Evolutionary conservation across 2,888 invertebrate species (phyloP), one percentile per base, ranked within the genome.

Genomic region (Meiosimyza decipiens): DNA sequence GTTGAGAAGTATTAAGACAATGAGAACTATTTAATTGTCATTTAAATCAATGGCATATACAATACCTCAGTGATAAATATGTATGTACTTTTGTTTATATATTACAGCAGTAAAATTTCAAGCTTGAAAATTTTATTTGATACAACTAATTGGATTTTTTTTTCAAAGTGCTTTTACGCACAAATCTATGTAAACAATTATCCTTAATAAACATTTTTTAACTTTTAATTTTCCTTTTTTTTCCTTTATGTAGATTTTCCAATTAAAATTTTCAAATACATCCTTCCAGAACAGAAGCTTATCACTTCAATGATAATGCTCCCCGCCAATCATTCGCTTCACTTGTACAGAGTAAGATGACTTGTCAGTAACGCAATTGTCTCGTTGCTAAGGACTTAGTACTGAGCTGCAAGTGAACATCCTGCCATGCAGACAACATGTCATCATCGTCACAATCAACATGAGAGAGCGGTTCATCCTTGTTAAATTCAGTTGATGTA

Each of bases 351-450:
- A 7, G 40, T 40, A 40, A 40, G 40, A 40, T 40, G 15, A 40
- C 55, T 55, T 57, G 40, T 67, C 67, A 55, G 67, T 47, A 54
- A 55, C 40, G 28, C 72, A 67, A 74, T 77, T 76, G 78, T 77
- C 76, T 76, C 77, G 77, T 78, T 77, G 76, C 73, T 75, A 75
- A 74, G 77, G 76, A 76, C 74, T 78, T 75, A 77, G 40, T 71
- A 72, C 72, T 73, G 71, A 73, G 73, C 72, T 73, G 71, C 74
- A 50, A 75, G 71, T 71, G 71, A 74, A 73, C 71, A 68, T 62
- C 11, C 64, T 49, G 28, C n/a, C 15, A 63, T 47, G 72, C 6
- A 72, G 28, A 54, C 60, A 73, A 74, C 74, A 75, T 77, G 69
- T 77, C 77, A 75, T 77, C 73, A 73, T 74, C 75, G 75, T 73